Evolutionary conservation across 2,888 invertebrate genomes (phyloP).

Genomic region (Pollenia amentaria): DNA sequence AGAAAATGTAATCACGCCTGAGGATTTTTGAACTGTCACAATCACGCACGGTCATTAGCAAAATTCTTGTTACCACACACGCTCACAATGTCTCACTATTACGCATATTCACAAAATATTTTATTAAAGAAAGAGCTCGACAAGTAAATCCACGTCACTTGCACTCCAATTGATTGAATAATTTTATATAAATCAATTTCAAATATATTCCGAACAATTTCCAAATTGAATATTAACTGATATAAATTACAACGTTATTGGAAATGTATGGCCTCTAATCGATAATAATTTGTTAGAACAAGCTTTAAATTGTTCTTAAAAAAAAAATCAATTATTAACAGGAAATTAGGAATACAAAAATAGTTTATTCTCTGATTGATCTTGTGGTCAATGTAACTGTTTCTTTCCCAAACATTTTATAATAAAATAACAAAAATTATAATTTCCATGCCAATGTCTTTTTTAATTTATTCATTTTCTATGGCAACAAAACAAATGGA

Average conservation of each 20-base stretch:
- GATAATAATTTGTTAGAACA: background rate
- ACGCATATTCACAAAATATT: too few species aligned
- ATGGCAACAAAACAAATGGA: conserved; percentile 10
- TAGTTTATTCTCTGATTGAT: conserved; percentile 16
- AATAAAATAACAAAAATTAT: conserved; percentile 1
- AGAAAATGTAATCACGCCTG: too few species aligned
- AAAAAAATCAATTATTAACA: conserved; percentile 40
- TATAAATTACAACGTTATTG: background rate
- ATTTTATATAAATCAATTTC: background rate
- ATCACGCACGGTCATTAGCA: too few species aligned
- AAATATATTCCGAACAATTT: background rate
- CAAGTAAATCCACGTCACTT: too few species aligned
- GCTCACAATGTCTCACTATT: too few species aligned
- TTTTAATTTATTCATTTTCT: conserved; percentile 10
- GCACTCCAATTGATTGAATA: too few species aligned
- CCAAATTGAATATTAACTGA: background rate
- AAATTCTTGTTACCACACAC: too few species aligned
- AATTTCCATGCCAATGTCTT: conserved; percentile 57
- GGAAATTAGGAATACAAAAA: conserved; percentile 42
- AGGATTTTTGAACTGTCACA: too few species aligned
- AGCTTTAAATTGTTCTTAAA: background rate
- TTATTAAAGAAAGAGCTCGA: too few species aligned
- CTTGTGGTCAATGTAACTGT: conserved; percentile 45
- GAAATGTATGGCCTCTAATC: background rate
- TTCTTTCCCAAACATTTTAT: conserved; percentile 31